These are phyloP conservation scores for Erannis defoliaria DNA, from an alignment of 2,888 invertebrate species.

Conservation along the genomic window DNA sequence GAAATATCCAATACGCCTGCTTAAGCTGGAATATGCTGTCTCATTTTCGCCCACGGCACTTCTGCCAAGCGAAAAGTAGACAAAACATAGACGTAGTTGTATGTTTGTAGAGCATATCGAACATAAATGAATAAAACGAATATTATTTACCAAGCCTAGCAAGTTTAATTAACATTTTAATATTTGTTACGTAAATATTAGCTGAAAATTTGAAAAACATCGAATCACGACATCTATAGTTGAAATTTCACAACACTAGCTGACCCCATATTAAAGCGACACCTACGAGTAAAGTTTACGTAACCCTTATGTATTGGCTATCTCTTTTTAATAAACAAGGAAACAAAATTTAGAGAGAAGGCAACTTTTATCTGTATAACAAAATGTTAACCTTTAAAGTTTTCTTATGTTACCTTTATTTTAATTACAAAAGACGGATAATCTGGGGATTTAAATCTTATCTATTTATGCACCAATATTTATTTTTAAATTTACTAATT, in stretches of 20 bases:
- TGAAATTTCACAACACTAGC: conserved; percentile 29
- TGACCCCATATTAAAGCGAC: conserved; percentile 30
- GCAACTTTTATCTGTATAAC: no score
- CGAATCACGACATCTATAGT: conserved; percentile 30
- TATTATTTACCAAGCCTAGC: conserved; percentile 1
- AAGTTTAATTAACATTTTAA: background rate
- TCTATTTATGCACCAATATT: no score
- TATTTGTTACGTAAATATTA: background rate
- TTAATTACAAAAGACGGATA: background rate
- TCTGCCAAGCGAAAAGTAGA: background rate
- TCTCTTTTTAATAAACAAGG: background rate
- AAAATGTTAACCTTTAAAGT: no score
- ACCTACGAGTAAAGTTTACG: conserved; percentile 20
- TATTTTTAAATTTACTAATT: no score
- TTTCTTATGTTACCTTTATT: background rate
- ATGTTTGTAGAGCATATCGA: background rate
- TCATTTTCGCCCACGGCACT: background rate
- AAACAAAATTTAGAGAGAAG: background rate
- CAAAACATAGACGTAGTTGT: background rate
- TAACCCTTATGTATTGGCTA: conserved; percentile 2
- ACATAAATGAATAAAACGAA: background rate
- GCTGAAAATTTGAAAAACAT: background rate
- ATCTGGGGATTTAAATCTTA: no score
- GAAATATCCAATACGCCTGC: background rate
- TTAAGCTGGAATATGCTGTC: background rate